Evolutionary conservation across 2,797 vertebrate genomes (phyloP).

Genomic region (Cuculus canorus): DNA sequence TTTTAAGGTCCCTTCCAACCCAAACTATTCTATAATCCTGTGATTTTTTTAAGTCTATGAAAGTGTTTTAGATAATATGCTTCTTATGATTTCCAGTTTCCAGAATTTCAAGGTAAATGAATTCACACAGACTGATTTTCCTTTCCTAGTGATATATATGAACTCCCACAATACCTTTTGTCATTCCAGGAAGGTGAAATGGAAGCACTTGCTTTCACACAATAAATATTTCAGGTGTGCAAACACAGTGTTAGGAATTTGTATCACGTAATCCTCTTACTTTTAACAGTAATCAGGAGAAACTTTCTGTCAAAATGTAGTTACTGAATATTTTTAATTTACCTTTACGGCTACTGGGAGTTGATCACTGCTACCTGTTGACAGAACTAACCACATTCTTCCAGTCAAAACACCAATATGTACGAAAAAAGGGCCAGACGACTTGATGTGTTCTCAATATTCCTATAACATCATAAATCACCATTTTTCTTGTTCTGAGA

Average conservation of each 20-base stretch:
- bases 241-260: neutral
- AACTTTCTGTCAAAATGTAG: neutral
- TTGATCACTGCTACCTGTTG: neutral
- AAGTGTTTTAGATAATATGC: neutral
- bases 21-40: no score
- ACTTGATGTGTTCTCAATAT: neutral
- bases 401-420: neutral
- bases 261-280: neutral
- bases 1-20: no score
- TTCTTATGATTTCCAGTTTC: neutral
- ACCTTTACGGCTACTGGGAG: neutral
- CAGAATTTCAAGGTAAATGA: neutral
- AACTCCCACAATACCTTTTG: neutral
- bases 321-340: neutral
- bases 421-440: neutral
- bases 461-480: neutral
- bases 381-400: neutral
- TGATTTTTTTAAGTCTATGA: neutral
- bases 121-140: neutral
- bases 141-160: neutral
- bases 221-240: neutral
- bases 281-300: neutral
- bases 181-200: neutral
- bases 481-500: neutral
- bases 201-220: neutral